Evolutionary conservation across 2,888 invertebrate species (phyloP), one percentile per base, ranked within the genome.

Genomic region (Vannuccia rotundouncinata): DNA sequence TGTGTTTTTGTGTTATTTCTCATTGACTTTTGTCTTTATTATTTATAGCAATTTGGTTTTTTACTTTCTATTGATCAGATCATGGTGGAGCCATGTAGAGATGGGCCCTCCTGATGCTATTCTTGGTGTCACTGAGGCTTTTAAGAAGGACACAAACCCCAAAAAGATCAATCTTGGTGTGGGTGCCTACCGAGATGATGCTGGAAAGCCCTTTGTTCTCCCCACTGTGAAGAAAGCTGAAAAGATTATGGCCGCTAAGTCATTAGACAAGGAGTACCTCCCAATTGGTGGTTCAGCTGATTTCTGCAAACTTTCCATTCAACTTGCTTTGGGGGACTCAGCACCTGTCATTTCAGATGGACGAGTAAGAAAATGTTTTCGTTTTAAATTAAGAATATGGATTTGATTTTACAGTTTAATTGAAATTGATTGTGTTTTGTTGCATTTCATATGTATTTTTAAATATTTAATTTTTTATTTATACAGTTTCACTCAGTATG

Each of bases 31-130:
- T n/a, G n/a, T n/a, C n/a, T n/a, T n/a, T n/a, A n/a, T n/a, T n/a
- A n/a, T n/a, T n/a, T n/a, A n/a, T n/a, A n/a, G n/a, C n/a, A n/a
- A n/a, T n/a, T n/a, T n/a, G n/a, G n/a, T n/a, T n/a, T n/a, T n/a
- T 59, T 59, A 59, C n/a, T 74, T 74, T 74, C 22, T 10, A 74
- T 74, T 74, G 5, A n/a, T n/a, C n/a, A 85, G 84, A 27, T 86
- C 86, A 80, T 85, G 85, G 85, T 89, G 88, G 88, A 81, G 85
- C 29, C 91, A 93, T 87, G 95, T 98, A 5, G 91, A 92, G 87
- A 94, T 96, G 94, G 98, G 97, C 1, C 98, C 98, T 25, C 98
- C 98, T 1, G 98, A 98, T 90, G 94, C 94, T 29, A 99, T 99
- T 89, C 90, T 99, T 77, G 99, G 99, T 59, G 93, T 99, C 66